Evolutionary conservation across 2,888 invertebrate species (phyloP).

Genomic region (Lottia scabra): DNA sequence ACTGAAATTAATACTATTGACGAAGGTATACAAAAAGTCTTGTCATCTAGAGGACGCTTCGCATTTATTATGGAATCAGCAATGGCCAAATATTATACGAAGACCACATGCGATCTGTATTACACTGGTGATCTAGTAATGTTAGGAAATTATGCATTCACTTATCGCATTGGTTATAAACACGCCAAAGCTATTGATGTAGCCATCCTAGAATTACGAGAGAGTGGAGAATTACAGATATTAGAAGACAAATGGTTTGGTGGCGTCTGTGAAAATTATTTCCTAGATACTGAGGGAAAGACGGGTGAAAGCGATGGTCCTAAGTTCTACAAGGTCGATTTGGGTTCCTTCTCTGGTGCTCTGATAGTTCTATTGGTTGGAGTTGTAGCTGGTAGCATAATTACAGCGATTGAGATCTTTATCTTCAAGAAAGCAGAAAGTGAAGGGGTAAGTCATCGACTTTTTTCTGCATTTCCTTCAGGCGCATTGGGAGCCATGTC

Average conservation of each 20-base stretch:
- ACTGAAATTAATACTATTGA: constrained; percentile 19
- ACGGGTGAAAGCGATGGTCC: constrained; percentile 28
- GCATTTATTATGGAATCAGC: constrained; percentile 56
- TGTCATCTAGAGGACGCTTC: constrained; percentile 32
- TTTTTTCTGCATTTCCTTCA: too few species aligned
- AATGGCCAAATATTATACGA: constrained; percentile 48
- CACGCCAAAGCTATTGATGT: constrained; percentile 31
- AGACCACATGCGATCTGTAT: constrained; percentile 53
- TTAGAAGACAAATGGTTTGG: constrained; percentile 53
- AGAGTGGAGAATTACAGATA: constrained; percentile 35
- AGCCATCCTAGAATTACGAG: constrained; percentile 39
- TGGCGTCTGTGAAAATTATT: constrained; percentile 36
- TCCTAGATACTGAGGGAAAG: constrained; percentile 27
- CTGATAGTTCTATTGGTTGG: constrained; percentile 49
- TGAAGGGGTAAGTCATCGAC: constrained; percentile 28
- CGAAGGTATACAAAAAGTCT: constrained; percentile 39
- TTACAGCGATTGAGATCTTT: constrained; percentile 43
- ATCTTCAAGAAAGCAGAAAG: constrained; percentile 52
- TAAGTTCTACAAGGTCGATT: constrained; percentile 37
- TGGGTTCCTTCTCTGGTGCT: constrained; percentile 54
- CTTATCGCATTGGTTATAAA: constrained; percentile 28
- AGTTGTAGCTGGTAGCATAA: constrained; percentile 45
- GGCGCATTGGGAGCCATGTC: too few species aligned
- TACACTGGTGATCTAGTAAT: constrained; percentile 40
- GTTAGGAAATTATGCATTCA: constrained; percentile 42